These are phyloP conservation scores for Anticlea derivata DNA, from an alignment of 2,888 invertebrate genomes.

Conservation along the genomic window DNA sequence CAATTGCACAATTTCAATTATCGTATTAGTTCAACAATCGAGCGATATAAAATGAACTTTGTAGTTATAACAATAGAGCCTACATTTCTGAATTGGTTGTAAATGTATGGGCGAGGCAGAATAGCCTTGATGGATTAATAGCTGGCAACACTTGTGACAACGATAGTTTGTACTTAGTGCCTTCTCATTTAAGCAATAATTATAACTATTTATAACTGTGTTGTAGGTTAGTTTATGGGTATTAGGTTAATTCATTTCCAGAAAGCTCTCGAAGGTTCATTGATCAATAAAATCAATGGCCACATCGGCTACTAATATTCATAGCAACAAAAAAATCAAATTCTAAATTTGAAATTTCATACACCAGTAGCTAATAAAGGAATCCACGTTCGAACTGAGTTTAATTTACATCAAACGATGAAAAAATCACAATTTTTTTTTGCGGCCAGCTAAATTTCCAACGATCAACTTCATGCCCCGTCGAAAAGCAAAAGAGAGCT, in stretches of 20 bases:
- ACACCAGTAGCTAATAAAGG: slow-evolving; percentile 50
- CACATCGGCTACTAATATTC: slow-evolving; percentile 30
- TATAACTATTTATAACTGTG: too few species aligned
- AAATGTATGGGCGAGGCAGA: slow-evolving; percentile 49
- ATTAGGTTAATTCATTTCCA: too few species aligned
- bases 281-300: neutral
- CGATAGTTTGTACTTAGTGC: slow-evolving; percentile 38
- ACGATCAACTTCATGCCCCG: slow-evolving; percentile 73
- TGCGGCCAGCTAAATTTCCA: slow-evolving; percentile 62
- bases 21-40: slow-evolving; percentile 74
- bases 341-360: slow-evolving; percentile 44
- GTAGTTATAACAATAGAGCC: slow-evolving; percentile 11
- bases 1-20: slow-evolving; percentile 85
- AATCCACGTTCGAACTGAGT: slow-evolving; percentile 44
- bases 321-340: slow-evolving; percentile 29
- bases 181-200: too few species aligned
- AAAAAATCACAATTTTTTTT: slow-evolving; percentile 68
- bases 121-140: slow-evolving; percentile 57
- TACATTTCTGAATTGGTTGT: slow-evolving; percentile 5
- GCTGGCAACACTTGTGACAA: slow-evolving; percentile 42
- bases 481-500: slow-evolving; percentile 74
- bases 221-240: too few species aligned
- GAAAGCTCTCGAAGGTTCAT: neutral
- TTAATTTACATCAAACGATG: slow-evolving; percentile 71
- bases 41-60: slow-evolving; percentile 22